Evolutionary conservation across 2,888 invertebrate genomes (phyloP).

Genomic region (Acrobasis suavella): DNA sequence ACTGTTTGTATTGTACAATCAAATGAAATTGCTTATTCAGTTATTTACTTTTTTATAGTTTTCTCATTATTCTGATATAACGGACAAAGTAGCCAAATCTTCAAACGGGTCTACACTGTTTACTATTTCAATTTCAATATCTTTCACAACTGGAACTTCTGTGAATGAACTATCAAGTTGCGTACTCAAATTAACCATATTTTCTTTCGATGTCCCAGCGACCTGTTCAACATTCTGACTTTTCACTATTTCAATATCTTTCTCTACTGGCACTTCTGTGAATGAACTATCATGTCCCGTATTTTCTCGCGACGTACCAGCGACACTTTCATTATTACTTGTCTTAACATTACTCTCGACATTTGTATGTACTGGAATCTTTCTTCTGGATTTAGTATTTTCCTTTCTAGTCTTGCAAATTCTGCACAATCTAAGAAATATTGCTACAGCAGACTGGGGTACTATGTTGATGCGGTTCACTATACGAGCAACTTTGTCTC

Average conservation of each 20-base stretch:
- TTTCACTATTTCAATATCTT: background rate
- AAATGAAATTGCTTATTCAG: too few species aligned
- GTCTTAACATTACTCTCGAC: background rate
- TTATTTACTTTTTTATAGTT: too few species aligned
- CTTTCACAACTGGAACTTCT: background rate
- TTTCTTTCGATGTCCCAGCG: background rate
- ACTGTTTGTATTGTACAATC: too few species aligned
- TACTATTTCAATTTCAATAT: background rate
- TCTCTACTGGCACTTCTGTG: background rate
- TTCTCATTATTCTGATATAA: background rate
- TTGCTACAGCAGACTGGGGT: background rate
- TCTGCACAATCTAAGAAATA: slow-evolving; percentile 1
- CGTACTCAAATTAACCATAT: background rate
- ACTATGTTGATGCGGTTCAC: background rate
- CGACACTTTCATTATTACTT: background rate
- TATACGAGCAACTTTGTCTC: background rate
- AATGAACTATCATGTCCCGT: background rate
- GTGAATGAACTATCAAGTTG: background rate
- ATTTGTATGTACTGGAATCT: too few species aligned
- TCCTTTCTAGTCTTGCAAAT: background rate
- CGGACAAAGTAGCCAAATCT: background rate
- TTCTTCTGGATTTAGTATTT: background rate
- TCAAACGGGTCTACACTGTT: background rate
- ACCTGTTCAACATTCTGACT: background rate
- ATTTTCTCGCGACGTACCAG: background rate